phyloP scores from a whole-genome alignment of 2,113 vertebrate genomes.

The Chinchilla lanigera region DNA sequence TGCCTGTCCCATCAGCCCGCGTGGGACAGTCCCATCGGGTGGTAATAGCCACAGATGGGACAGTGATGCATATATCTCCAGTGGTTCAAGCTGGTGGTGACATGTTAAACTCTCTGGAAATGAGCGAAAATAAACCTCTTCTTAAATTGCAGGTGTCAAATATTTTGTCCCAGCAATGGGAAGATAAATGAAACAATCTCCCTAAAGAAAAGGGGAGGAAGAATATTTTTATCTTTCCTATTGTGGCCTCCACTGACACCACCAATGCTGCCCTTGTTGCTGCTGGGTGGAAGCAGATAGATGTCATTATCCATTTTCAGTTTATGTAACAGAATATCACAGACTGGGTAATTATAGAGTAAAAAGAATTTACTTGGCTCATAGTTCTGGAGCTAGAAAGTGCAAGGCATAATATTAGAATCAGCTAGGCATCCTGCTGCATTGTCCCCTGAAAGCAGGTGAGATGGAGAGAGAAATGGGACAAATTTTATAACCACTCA shows the following conservation, averaged over 20 bases:
- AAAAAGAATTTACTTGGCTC: background rate
- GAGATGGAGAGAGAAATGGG: background rate
- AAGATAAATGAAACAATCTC: background rate
- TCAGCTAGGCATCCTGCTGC: background rate
- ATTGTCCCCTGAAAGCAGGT: background rate
- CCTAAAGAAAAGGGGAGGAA: background rate
- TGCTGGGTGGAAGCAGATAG: background rate
- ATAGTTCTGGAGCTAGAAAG: background rate
- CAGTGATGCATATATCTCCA: background rate
- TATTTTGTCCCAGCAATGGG: background rate
- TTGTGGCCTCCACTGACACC: background rate
- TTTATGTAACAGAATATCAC: background rate
- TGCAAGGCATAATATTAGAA: background rate
- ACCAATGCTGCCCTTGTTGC: background rate
- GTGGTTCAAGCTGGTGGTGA: background rate
- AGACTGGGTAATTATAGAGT: background rate
- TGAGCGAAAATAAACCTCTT: background rate
- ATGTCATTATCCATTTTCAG: background rate
- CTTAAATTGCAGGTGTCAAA: background rate
- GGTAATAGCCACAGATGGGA: background rate
- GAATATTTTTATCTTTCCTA: background rate
- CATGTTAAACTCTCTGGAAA: background rate
- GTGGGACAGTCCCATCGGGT: background rate
- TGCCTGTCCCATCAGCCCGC: background rate
- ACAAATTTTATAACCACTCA: background rate